Base-by-base conservation (phyloP, 2,888 invertebrate genomes). In the Acanthosoma haemorrhoidale region DNA sequence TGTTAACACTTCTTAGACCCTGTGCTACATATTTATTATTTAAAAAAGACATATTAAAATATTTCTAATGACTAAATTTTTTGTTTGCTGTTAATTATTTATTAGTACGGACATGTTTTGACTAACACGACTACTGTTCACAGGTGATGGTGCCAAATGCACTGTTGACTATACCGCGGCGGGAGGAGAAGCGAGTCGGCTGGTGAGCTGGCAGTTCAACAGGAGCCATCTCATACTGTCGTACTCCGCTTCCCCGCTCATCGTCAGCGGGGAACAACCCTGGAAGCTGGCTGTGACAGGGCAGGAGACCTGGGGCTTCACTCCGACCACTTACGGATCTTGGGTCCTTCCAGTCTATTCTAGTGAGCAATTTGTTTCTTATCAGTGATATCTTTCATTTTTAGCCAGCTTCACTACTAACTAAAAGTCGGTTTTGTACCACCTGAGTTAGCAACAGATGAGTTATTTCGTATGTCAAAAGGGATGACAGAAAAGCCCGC, bases 291-390 rank as follows among this genome's bases (percentile, higher is more conserved):
- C 29, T 29, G 18, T 69, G 9, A 31, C n/a, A 13, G 36, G 16
- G 3, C 25, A 38, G n/a, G 69, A 69, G 36, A 61, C 60, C 11
- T 69, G 69, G 69, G 61, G 69, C 5, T 69, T 69, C 61, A 29
- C 13, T 18, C 69, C 69, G 3, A 38, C 41, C 2, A 9, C 25
- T 16, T 39, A 69, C 21, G 69, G 69, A 5, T 18, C 59, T 8
- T 69, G 69, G 69, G 31, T 60, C 9, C 61, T 61, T 32, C 29
- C 59, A 15, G 32, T 59, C 9, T 41, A 43, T 34, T 69, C 69
- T 3, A 60, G 69, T 69, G 25, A 61, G 61, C 29, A 18, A 39
- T 21, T 21, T 25, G 13, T 25, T 11, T 13, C 11, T 15, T 39
- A 8, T n/a, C n/a, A n/a, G n/a, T n/a, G n/a, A n/a, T n/a, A n/a